Evolutionary conservation across 2,113 vertebrate genomes (phyloP), one percentile per base, ranked within the genome.

Genomic region (Mesocricetus auratus): DNA sequence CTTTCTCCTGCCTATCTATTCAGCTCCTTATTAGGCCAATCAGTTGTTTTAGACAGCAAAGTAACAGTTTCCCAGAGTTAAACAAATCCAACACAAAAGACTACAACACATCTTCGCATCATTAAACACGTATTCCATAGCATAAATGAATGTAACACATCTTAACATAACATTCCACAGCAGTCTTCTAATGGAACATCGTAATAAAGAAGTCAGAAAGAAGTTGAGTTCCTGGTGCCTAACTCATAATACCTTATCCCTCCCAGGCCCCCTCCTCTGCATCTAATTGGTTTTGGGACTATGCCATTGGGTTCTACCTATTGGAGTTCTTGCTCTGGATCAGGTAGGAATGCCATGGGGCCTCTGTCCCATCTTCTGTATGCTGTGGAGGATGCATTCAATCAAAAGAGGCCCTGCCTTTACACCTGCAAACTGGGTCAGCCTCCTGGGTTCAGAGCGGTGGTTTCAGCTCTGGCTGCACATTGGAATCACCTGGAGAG

Each of bases 321-420:
- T 87, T 99, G 97, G 98, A 99, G 90, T 98, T 99, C 64, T 96
- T 99, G 50, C 98, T 99, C 66, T 99, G 98, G 98, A 90, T 98
- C 97, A 99, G 99, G 98, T 99, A 97, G 62, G 97, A 47, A 3
- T 19, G 1, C 0, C 2, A 0, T 0, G 3, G 58, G 5, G 6
- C 45, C 22, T 21, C 68, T n/a, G 12, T 50, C 2, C 10, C 5
- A 2, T 74, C 53, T 39, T 45, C 64, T 39, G 1, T 24, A 11
- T 15, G 5, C 39, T 39, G 5, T 8, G 33, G 31, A 73, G 33
- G 91, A 33, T 29, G 58, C 1, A 13, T 21, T 24, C 39, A 66
- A 45, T n/a, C 12, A 50, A 68, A 47, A 81, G n/a, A 58, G 13
- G 31, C 58, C 33, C 5, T 2, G 2, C 58, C 58, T 42, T 16